Evolutionary conservation across 2,797 vertebrate species (phyloP), one percentile per base, ranked within the genome.

Genomic region (Parauchenoglanis punctatus): DNA sequence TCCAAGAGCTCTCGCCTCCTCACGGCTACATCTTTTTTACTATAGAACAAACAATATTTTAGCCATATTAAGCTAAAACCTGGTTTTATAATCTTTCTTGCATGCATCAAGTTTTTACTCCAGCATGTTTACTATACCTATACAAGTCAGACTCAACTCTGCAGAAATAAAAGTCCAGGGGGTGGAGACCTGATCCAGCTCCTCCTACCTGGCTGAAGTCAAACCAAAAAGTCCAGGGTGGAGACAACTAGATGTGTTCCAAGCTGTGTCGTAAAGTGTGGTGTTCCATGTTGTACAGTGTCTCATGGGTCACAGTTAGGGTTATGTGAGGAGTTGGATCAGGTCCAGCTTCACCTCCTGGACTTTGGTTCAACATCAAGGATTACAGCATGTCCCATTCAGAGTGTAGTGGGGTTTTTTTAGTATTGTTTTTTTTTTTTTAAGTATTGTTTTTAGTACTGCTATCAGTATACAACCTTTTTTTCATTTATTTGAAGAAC

Each of bases 1-100:
- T 99, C 97, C 89, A 99, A 92, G 75, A 99, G 96, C 89, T 99
- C 98, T 46, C 2, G 93, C 20, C 92, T 95, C 70, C 98, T 95
- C 17, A 96, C 18, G 0, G 88, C 93, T 2, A 92, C 70, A n/a
- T 98, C 96, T 90, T 99, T 99, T 93, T 99, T 99, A 94, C 98
- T 99, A 92, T 20, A 78, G 3, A 28, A 83, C 4, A 61, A 59
- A 59, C n/a, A 49, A 73, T 28, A 8, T 17, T 17, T 63, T 46
- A 59, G 58, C 1, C 20, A 80, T 1, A n/a, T 0, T 13, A 44
- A 17, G 12, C 12, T n/a, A 61, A 63, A 81, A 44, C 13, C 7
- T 20, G 54, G 17, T 56, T 35, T 23, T 56, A 23, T 28, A 31
- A 56, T 28, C 1, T 78, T 40, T 28, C 17, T 15, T 78, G 4